These are phyloP conservation scores for Himalopsyche phryganea DNA, from an alignment of 1,140 invertebrate genomes.

Conservation along the genomic window DNA sequence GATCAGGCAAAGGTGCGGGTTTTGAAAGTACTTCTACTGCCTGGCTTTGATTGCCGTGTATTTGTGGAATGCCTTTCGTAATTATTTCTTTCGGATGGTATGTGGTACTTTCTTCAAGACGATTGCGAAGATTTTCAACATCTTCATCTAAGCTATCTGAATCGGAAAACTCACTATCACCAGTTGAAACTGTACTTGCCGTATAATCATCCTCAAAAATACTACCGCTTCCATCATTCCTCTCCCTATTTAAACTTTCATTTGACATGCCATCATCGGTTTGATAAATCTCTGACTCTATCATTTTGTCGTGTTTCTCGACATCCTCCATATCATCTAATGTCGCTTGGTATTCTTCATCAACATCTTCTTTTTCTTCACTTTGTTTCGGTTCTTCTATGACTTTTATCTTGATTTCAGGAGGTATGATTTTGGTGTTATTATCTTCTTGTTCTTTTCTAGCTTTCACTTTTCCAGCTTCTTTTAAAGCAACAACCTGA, in stretches of 20 bases:
- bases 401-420: background rate
- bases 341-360: background rate
- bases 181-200: slow-evolving; percentile 55
- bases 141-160: slow-evolving; percentile 54
- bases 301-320: slow-evolving; percentile 3
- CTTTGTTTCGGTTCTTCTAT: background rate
- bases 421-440: slow-evolving; percentile 15
- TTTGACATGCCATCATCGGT: slow-evolving; percentile 14
- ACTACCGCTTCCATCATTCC: slow-evolving; percentile 38
- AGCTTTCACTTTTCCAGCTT: slow-evolving; percentile 55
- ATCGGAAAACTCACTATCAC: slow-evolving; percentile 45
- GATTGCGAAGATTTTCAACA: slow-evolving; percentile 53
- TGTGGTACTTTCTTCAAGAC: slow-evolving; percentile 60
- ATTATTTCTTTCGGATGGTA: slow-evolving; percentile 62
- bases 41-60: slow-evolving; percentile 48
- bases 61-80: slow-evolving; percentile 36
- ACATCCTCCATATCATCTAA: background rate
- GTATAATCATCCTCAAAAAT: slow-evolving; percentile 59
- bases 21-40: slow-evolving; percentile 55
- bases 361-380: background rate
- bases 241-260: slow-evolving; percentile 25
- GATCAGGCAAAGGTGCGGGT: slow-evolving; percentile 56
- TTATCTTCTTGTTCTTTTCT: slow-evolving; percentile 34
- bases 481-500: slow-evolving; percentile 67
- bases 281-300: background rate